phyloP scores from a whole-genome alignment of 1,140 invertebrate species.

The Lerema accius region DNA sequence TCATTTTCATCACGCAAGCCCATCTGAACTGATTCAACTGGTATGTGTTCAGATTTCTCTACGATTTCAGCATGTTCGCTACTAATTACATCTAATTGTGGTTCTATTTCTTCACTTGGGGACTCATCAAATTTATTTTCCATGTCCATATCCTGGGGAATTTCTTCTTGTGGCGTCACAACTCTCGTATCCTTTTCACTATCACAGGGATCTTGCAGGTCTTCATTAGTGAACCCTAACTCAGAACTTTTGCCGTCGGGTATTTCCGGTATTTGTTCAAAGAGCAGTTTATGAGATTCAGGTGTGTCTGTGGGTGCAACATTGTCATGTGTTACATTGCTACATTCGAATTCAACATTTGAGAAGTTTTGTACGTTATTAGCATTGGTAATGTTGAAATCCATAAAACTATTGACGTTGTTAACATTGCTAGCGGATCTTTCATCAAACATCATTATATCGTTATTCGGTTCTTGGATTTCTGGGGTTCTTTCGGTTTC shows the following conservation, averaged over 20 bases:
- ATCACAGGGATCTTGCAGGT: slow-evolving; percentile 63
- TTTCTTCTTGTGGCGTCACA: slow-evolving; percentile 64
- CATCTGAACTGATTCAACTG: slow-evolving; percentile 12
- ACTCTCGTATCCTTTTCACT: slow-evolving; percentile 64
- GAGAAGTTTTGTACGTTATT: slow-evolving; percentile 65
- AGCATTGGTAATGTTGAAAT: slow-evolving; percentile 53
- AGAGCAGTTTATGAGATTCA: slow-evolving; percentile 77
- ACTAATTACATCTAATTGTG: slow-evolving; percentile 38
- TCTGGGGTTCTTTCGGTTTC: slow-evolving; percentile 35
- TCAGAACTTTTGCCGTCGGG: slow-evolving; percentile 79
- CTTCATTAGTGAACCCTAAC: slow-evolving; percentile 71
- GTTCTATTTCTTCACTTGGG: slow-evolving; percentile 46
- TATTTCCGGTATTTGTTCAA: slow-evolving; percentile 80
- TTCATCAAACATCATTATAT: slow-evolving; percentile 67
- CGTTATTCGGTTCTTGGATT: slow-evolving; percentile 66
- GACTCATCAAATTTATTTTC: slow-evolving; percentile 59
- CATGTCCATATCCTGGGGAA: slow-evolving; percentile 63
- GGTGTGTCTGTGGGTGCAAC: slow-evolving; percentile 73
- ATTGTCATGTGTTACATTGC: slow-evolving; percentile 52
- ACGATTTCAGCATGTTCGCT: slow-evolving; percentile 35
- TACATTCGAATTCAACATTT: slow-evolving; percentile 65
- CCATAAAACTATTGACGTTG: slow-evolving; percentile 61
- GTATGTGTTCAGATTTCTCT: slow-evolving; percentile 33
- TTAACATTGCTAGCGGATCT: slow-evolving; percentile 47
- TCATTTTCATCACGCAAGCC: slow-evolving; percentile 38